Conservation (phyloP, 2,113 vertebrate species). For the Hystrix cristata region DNA sequence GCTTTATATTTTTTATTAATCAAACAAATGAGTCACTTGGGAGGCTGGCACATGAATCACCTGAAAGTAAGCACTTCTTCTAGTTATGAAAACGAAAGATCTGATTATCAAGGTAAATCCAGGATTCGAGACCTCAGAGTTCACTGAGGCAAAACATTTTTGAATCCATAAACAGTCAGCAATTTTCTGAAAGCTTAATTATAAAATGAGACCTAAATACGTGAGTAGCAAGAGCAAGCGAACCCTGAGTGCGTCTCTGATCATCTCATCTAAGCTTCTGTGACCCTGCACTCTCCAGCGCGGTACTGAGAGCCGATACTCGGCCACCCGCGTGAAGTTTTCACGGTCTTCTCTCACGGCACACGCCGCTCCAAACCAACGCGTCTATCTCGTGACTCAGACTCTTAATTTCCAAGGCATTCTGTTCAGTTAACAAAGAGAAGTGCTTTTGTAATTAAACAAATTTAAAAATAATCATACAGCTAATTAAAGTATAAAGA, state of each 20-base stretch:
- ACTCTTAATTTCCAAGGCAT: not conserved
- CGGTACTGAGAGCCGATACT: too few relatives aligned
- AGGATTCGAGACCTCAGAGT: not conserved
- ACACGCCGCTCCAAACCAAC: not conserved
- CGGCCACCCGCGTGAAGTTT: too few relatives aligned
- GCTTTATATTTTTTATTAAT: constrained; percentile 20
- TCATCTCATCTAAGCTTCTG: not conserved
- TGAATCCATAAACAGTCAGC: not conserved
- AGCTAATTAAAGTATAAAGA: not conserved
- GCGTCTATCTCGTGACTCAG: not conserved
- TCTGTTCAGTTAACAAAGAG: not conserved
- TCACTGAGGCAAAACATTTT: not conserved
- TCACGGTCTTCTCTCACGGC: rapidly evolving
- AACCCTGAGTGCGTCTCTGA: not conserved
- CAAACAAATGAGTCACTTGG: constrained; percentile 61
- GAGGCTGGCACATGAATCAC: not conserved
- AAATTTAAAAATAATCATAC: not conserved
- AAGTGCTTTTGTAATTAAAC: not conserved
- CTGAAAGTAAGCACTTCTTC: not conserved
- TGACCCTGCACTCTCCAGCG: not conserved
- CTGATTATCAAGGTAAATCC: not conserved
- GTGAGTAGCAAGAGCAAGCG: rapidly evolving
- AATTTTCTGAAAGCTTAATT: not conserved
- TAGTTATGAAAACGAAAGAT: not conserved
- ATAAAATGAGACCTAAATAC: not conserved